These are phyloP conservation scores for Panthera uncia DNA, from an alignment of 2,113 vertebrate species.

Conservation along the genomic window DNA sequence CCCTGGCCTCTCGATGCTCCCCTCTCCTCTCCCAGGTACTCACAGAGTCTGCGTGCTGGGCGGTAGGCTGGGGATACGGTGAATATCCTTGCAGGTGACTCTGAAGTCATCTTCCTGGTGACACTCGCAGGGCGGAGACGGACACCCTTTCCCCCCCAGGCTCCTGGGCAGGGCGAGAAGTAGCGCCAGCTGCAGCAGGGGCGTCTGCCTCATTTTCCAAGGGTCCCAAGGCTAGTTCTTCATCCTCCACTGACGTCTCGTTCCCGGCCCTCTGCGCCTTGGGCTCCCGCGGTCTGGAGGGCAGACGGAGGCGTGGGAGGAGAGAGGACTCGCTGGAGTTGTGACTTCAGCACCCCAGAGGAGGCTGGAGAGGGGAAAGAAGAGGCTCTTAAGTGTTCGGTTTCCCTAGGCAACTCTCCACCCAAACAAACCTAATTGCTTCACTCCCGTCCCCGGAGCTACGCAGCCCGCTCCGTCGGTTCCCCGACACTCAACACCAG, in stretches of 20 bases:
- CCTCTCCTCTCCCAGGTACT: slow-evolving; percentile 83
- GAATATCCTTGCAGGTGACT: slow-evolving; percentile 91
- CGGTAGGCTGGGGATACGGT: slow-evolving; percentile 90
- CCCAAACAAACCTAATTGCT: slow-evolving; percentile 32
- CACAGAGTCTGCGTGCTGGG: slow-evolving; percentile 92
- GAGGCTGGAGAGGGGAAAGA: slow-evolving; percentile 35
- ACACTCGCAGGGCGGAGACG: slow-evolving; percentile 90
- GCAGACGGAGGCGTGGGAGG: background rate
- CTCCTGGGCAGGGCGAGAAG: slow-evolving; percentile 69
- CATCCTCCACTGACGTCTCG: background rate
- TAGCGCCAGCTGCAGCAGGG: slow-evolving; percentile 70
- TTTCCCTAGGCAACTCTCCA: slow-evolving; percentile 63
- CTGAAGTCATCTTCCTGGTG: slow-evolving; percentile 88
- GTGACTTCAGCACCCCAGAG: slow-evolving; percentile 61
- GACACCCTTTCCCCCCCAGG: slow-evolving; percentile 67
- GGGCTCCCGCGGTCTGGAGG: background rate
- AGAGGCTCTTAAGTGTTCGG: slow-evolving; percentile 53
- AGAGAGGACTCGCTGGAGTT: background rate
- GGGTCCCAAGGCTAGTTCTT: slow-evolving; percentile 1
- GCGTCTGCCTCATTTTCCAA: slow-evolving; percentile 75
- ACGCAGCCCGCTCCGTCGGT: background rate
- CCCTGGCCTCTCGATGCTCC: no score
- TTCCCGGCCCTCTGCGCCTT: slow-evolving; percentile 18
- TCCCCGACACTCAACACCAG: background rate
- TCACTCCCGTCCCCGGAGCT: background rate